Evolutionary conservation across 2,888 invertebrate species (phyloP), one percentile per base, ranked within the genome.

Genomic region (Meganola albula): DNA sequence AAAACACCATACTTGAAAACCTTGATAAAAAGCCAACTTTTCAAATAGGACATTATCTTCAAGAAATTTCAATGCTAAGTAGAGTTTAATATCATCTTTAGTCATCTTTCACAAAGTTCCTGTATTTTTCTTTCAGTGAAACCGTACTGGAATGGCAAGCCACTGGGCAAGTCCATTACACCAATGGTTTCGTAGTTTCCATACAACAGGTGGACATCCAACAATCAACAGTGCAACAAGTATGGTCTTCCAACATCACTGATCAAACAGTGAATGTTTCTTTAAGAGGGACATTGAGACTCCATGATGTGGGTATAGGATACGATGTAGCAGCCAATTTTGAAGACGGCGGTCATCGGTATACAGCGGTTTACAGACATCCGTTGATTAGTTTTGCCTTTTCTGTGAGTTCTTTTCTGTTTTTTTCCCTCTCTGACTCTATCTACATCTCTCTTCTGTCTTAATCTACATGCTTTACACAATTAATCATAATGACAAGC

Each of bases 121-220:
- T 16, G 11, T 1, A 3, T 16, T 20, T 24, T 10, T 12, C 10
- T 64, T 57, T 4, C 59, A 77, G 77, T 11, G 70, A 73, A 42
- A 37, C 41, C 1, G 44, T 76, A 6, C 33, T 74, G 9, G 46
- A 45, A 1, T 31, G 39, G 12, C 33, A 48, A 1, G 47, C 63
- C 0, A 13, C 16, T 2, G 79, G 75, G 3, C 53, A 35, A 1
- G 51, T 70, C 0, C 39, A 31, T 0, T 76, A 72, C 40, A 51
- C 35, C 2, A 67, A 79, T n/a, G 78, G 77, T 0, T 80, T 80
- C 28, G 48, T 76, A 0, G 44, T 58, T 2, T 59, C 75, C 1
- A 63, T 79, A 27, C 67, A 69, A 29, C 44, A 42, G 2, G 20
- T 79, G 1, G 73, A 73, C 36, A 51, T 79, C 1, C 9, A 54